These are phyloP conservation scores for Eupithecia subfuscata DNA, from an alignment of 2,888 invertebrate genomes.

Conservation along the genomic window DNA sequence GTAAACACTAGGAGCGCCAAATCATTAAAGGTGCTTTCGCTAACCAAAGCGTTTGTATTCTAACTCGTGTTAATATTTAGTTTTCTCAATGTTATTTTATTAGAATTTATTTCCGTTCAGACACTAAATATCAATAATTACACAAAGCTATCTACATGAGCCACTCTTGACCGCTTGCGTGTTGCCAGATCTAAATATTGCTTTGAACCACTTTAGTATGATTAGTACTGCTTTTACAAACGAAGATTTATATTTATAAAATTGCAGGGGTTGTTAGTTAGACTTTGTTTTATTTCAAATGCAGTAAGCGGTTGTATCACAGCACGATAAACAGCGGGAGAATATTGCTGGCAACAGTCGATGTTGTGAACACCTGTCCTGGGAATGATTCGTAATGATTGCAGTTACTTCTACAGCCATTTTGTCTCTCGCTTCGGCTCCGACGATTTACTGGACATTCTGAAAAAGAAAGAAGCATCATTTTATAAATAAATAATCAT, in stretches of 20 bases:
- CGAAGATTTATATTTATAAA: slow-evolving; percentile 16
- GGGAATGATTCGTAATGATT: slow-evolving; percentile 81
- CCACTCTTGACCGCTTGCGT: slow-evolving; percentile 68
- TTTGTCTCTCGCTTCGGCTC: slow-evolving; percentile 67
- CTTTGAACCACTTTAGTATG: slow-evolving; percentile 38
- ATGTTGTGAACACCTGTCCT: slow-evolving; percentile 64
- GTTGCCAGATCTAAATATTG: slow-evolving; percentile 53
- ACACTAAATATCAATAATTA: slow-evolving; percentile 82
- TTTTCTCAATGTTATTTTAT: slow-evolving; percentile 60
- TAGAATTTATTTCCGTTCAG: slow-evolving; percentile 65
- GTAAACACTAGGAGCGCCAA: slow-evolving; percentile 66
- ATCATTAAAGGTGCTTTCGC: slow-evolving; percentile 63
- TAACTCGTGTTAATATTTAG: slow-evolving; percentile 57
- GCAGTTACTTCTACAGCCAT: slow-evolving; percentile 67
- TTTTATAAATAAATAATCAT: not conserved
- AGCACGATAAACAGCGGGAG: slow-evolving; percentile 42
- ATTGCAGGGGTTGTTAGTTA: slow-evolving; percentile 11
- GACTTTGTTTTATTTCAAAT: slow-evolving; percentile 21
- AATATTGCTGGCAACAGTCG: slow-evolving; percentile 64
- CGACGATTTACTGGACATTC: slow-evolving; percentile 70
- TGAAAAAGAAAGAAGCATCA: slow-evolving; percentile 40
- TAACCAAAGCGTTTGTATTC: slow-evolving; percentile 62
- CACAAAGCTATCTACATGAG: slow-evolving; percentile 84
- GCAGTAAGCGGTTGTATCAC: slow-evolving; percentile 39
- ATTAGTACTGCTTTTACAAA: slow-evolving; percentile 31